Base-by-base conservation (phyloP, 1,140 invertebrate genomes). In the Drosophila ohnishii region DNA sequence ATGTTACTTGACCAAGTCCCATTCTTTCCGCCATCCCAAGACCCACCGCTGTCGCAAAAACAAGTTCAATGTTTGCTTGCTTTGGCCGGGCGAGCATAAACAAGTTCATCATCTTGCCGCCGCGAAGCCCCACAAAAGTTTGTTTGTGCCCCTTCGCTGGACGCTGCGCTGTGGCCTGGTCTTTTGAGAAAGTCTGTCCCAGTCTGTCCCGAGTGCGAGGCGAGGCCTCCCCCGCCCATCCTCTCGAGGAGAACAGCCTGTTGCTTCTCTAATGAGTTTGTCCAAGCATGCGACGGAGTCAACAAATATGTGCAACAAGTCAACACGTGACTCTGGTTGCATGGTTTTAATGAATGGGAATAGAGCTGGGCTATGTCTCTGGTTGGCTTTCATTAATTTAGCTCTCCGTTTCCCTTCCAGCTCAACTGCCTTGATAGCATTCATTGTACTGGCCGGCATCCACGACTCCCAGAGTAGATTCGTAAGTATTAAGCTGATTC, bases 351-450 rank as follows among this genome's bases (percentile, higher is more conserved):
- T 81, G 80, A 82, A 82, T 82, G 70, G 48, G 48, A 3, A 45
- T 57, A 61, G 37, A 39, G 55, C 40, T 53, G 53, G 47, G 9
- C 19, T 22, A 64, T 64, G 22, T 16, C 28, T 58, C 42, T 19
- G 28, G 34, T 48, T 35, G 39, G 22, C 62, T 80, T 79, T 80
- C 35, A 88, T 80, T 79, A 75, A 79, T 48, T 53, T 45, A 8
- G 45, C 22, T 40, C 14, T 50, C 42, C 35, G 42, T 55, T 67
- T 45, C 53, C 45, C 19, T 91, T 92, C 3, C 80, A 92, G 91
- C 80, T 81, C 89, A 85, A 84, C 90, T 79, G 90, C 90, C 81
- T 90, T 92, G 82, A 64, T 91, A 85, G 75, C 79, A 81, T 91
- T 92, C 75, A 78, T 91, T 55, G 58, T 91, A 53, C 70, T 88